Conservation (phyloP, 2,113 vertebrate species). For the Aptenodytes patagonicus region DNA sequence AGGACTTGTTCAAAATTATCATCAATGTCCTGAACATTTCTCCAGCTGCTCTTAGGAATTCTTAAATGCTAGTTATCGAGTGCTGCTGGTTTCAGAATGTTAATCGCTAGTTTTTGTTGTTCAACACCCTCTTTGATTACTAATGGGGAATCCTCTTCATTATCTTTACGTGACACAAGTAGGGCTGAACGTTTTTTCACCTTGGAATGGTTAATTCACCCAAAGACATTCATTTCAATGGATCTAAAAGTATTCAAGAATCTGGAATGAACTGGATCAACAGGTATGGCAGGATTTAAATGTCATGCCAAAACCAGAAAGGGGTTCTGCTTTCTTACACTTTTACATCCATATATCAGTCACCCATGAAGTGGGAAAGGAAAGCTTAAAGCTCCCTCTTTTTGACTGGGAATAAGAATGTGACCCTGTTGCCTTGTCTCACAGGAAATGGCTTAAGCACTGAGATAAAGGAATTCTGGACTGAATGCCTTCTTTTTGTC, state of each 20-base stretch:
- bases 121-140: neutral
- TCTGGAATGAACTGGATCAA: neutral
- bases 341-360: neutral
- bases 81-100: neutral
- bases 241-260: neutral
- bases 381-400: neutral
- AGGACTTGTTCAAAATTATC: neutral
- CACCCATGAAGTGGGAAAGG: neutral
- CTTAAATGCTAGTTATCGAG: neutral
- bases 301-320: neutral
- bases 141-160: neutral
- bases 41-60: neutral
- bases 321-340: neutral
- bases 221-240: neutral
- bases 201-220: neutral
- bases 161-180: neutral
- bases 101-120: neutral
- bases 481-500: neutral
- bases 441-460: neutral
- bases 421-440: neutral
- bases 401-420: neutral
- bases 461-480: neutral
- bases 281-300: neutral
- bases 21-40: neutral
- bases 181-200: neutral